Conservation (phyloP, 2,797 vertebrate genomes). For the Macrochelys suwanniensis region DNA sequence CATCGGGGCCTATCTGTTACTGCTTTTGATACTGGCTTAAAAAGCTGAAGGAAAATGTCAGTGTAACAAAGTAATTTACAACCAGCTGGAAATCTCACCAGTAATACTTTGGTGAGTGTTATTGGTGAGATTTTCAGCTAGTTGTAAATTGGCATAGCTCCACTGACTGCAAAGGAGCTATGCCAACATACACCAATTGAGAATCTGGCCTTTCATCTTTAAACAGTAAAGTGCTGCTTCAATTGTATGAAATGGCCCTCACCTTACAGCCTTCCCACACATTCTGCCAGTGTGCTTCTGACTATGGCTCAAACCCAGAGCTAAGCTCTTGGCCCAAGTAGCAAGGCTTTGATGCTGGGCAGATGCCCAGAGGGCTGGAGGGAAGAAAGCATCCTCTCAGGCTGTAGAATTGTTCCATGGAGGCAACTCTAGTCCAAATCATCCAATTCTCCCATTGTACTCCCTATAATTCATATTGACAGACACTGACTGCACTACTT, state of each 20-base stretch:
- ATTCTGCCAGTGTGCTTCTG: background rate
- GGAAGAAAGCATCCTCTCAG: background rate
- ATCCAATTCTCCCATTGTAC: background rate
- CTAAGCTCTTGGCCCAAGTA: background rate
- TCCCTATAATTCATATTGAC: rapidly evolving
- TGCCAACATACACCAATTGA: background rate
- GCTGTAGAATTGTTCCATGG: background rate
- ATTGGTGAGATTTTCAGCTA: background rate
- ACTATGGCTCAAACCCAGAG: background rate
- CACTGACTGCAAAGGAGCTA: background rate
- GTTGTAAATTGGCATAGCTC: slow-evolving; percentile 7
- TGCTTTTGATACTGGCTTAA: slow-evolving; percentile 6
- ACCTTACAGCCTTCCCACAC: background rate
- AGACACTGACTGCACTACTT: background rate
- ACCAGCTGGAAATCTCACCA: background rate
- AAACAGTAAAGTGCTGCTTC: rapidly evolving
- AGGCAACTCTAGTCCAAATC: background rate
- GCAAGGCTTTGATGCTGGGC: background rate
- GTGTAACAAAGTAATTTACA: background rate
- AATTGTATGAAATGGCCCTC: background rate
- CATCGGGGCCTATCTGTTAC: background rate
- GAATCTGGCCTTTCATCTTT: background rate
- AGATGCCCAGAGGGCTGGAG: background rate
- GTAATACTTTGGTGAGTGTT: background rate
- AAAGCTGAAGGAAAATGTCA: background rate